These are phyloP conservation scores for Cyaniris semiargus DNA, from an alignment of 2,888 invertebrate genomes.

Conservation along the genomic window DNA sequence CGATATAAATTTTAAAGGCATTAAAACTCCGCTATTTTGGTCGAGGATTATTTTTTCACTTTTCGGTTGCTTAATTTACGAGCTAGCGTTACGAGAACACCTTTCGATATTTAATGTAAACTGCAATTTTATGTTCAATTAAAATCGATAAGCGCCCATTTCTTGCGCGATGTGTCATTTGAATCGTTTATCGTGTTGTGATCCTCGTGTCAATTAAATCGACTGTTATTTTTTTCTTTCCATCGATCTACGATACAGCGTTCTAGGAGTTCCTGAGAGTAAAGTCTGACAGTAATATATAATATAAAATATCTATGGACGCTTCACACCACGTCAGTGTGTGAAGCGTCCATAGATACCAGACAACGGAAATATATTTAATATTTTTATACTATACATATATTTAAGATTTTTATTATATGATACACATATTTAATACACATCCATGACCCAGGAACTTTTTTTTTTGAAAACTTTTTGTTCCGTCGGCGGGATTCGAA, in stretches of 20 bases:
- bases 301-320: no score
- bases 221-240: background rate
- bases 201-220: conserved; percentile 3
- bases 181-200: conserved; percentile 7
- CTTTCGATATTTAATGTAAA: conserved; percentile 29
- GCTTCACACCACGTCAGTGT: no score
- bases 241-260: background rate
- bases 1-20: conserved; percentile 25
- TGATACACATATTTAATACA: no score
- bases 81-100: conserved; percentile 18
- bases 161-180: conserved; percentile 13
- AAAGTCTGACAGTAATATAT: background rate
- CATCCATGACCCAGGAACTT: no score
- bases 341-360: no score
- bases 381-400: no score
- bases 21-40: conserved; percentile 19
- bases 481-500: no score
- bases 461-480: no score
- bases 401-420: no score
- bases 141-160: conserved; percentile 25
- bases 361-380: no score
- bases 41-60: conserved; percentile 20
- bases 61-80: conserved; percentile 22
- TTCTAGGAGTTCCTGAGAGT: background rate
- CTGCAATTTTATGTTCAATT: conserved; percentile 31